Base-by-base conservation (phyloP, 1,140 invertebrate species). In the Drosophila busckii region DNA sequence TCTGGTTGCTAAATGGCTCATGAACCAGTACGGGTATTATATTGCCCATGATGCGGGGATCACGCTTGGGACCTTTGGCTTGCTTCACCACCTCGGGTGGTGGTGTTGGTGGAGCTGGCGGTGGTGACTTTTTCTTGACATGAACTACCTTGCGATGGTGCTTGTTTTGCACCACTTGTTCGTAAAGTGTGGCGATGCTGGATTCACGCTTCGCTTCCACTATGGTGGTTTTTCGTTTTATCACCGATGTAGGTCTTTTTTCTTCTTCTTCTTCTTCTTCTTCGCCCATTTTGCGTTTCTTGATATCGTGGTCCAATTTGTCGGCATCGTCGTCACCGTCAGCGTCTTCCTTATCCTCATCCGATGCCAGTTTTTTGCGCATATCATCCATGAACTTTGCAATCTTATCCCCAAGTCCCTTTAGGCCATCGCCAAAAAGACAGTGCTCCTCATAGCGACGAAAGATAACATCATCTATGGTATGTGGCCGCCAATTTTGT, bases 1-100 rank as follows among this genome's bases (percentile, higher is more conserved):
- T 58, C 1, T 13, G 1, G 0, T 49, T 22, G 19, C 49, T 35
- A 4, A 58, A 58, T 0, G 54, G 54, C n/a, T 48, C 44, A 9
- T 58, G 54, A 4, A 15, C 2, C 6, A 49, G 4, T 0, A 58
- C 54, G 3, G 54, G 54, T 3, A 58, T 3, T 1, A 19, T 9
- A 0, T 25, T 3, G 0, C 54, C 54, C 22, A 56, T 2, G 7
- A 28, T 28, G 3, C n/a, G 9, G 1, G 3, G 8, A 6, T 46
- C 8, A 2, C 2, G n/a, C n/a, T n/a, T 26, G 6, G 4, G 6
- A 13, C 5, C 9, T 3, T 1, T 16, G 12, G n/a, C n/a, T n/a
- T 15, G 6, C 2, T 25, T 44, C 10, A 25, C 25, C 20, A 32
- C 13, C 9, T 28, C n/a, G 2, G 25, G 49, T 4, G 6, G 12